Percentiles rank a stretch among this genome's conserved stretches.
These are phyloP conservation scores for Agonopterix heracliana DNA, from an alignment of 2,888 invertebrate species.

Conservation along the genomic window DNA sequence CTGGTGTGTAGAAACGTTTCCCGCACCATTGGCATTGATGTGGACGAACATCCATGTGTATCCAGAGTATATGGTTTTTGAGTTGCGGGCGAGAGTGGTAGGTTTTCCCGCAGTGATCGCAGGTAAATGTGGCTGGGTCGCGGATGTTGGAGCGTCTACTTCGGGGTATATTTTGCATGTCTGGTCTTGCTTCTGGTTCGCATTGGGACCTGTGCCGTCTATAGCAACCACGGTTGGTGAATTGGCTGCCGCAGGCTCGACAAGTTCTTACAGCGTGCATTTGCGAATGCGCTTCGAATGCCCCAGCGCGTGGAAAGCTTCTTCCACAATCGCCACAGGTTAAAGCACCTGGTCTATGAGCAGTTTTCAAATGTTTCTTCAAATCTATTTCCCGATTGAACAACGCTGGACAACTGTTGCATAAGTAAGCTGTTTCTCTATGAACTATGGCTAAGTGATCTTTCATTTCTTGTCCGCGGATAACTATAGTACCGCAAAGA, in stretches of 20 bases:
- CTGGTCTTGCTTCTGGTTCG: constrained; percentile 57
- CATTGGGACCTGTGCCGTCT: constrained; percentile 54
- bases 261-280: constrained; percentile 63
- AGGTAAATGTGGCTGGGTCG: constrained; percentile 55
- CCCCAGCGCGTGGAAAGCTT: constrained; percentile 39
- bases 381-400: constrained; percentile 32
- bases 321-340: constrained; percentile 57
- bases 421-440: constrained; percentile 29
- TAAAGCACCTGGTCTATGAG: constrained; percentile 38
- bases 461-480: constrained; percentile 42
- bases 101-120: constrained; percentile 56
- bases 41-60: constrained; percentile 63
- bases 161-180: constrained; percentile 34
- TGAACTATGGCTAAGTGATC: constrained; percentile 42
- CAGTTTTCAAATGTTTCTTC: constrained; percentile 35
- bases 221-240: constrained; percentile 57
- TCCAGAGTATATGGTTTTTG: constrained; percentile 67
- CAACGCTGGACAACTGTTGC: constrained; percentile 46
- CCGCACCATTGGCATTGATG: constrained; percentile 71
- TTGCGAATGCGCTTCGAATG: constrained; percentile 50
- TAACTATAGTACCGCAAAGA: constrained; percentile 39
- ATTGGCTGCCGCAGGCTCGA: constrained; percentile 49
- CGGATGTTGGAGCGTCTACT: constrained; percentile 51
- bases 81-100: constrained; percentile 56
- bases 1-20: constrained; percentile 68